These are phyloP conservation scores for Pantherophis alleghaniensis DNA, from an alignment of 2,797 vertebrate genomes.

Conservation along the genomic window DNA sequence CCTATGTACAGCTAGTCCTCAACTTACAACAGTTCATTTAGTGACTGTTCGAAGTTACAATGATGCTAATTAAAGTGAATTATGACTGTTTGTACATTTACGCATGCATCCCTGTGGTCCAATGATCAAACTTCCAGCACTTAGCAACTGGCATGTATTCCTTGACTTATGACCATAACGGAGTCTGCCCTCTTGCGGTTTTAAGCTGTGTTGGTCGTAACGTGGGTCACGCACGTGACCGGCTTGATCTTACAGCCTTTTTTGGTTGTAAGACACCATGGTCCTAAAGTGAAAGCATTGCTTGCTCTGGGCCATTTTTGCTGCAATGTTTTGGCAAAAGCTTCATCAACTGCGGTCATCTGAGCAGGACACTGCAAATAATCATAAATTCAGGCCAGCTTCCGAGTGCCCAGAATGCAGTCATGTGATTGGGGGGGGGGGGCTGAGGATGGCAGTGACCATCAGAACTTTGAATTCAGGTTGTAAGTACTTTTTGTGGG, in stretches of 20 bases:
- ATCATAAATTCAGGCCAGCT: background rate
- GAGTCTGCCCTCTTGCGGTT: background rate
- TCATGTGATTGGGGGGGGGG: background rate
- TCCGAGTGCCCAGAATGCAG: background rate
- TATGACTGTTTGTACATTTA: background rate
- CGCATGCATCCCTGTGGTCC: background rate
- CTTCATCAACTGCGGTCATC: background rate
- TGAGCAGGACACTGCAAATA: background rate
- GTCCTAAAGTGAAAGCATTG: background rate
- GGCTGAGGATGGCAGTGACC: background rate
- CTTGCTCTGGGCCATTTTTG: background rate
- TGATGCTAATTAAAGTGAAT: background rate
- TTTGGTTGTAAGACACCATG: background rate
- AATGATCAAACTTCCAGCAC: background rate
- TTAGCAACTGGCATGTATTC: background rate
- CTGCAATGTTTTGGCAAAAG: background rate
- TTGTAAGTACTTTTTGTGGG: background rate
- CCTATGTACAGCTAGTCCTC: background rate
- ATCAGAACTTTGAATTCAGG: background rate
- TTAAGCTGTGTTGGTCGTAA: background rate
- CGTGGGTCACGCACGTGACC: rapidly evolving
- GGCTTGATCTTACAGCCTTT: background rate
- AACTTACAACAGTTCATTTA: background rate
- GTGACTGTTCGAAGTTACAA: background rate
- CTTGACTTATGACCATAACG: background rate